A percentile compares a stretch with the other conserved stretches of the same genome.
Evolutionary conservation across 2,888 invertebrate species (phyloP).

Genomic region (Cataglyphis rosenhaueri): DNA sequence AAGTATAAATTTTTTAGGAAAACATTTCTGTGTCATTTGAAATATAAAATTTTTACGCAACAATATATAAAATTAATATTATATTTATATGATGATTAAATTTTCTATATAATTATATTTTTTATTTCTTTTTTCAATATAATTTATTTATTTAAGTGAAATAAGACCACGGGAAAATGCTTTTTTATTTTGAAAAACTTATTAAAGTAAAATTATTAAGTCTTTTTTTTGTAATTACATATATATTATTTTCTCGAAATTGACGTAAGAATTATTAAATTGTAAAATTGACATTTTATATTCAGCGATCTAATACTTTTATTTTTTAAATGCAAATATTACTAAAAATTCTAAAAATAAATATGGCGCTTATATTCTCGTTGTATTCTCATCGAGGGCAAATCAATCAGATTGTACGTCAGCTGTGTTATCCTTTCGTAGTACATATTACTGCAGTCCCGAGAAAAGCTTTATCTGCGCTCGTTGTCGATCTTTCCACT

Average conservation of each 20-base stretch:
- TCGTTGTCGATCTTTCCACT: slow-evolving; percentile 37
- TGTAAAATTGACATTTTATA: neutral
- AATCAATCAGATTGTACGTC: slow-evolving; percentile 26
- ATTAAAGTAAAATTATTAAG: neutral
- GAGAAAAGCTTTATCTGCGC: slow-evolving; percentile 53
- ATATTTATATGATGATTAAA: neutral
- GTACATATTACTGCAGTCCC: slow-evolving; percentile 32
- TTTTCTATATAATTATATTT: neutral
- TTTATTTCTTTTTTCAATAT: neutral
- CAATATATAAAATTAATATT: neutral
- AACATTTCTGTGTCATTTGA: neutral
- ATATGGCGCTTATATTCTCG: neutral
- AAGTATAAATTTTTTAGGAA: neutral
- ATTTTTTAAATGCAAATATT: neutral
- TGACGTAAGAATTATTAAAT: neutral
- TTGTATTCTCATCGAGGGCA: slow-evolving; percentile 7
- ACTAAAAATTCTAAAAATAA: neutral
- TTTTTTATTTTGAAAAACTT: neutral
- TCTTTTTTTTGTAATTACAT: neutral
- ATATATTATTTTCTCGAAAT: neutral
- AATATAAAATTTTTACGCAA: slow-evolving; percentile 4
- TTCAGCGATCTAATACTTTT: neutral
- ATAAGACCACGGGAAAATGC: neutral
- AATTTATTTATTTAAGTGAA: neutral
- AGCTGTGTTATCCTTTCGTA: slow-evolving; percentile 26